Base-by-base conservation (phyloP, 1,140 invertebrate species). In the Periplaneta americana region DNA sequence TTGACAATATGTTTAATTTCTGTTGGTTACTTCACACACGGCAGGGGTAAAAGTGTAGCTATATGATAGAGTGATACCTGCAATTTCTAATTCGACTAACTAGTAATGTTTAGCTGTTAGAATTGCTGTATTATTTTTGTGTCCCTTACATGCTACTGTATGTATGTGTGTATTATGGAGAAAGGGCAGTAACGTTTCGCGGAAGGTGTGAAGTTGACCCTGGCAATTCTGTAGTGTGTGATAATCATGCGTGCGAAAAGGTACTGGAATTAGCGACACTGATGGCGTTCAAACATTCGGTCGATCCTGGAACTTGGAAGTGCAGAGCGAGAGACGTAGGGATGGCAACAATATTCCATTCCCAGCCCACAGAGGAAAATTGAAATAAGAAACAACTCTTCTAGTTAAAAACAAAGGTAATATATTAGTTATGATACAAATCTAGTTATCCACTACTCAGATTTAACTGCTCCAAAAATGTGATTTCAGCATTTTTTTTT, bases 281-380 rank as follows among this genome's bases (percentile, higher is more conserved):
- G 48, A 3, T 66, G 48, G 48, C 22, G 48, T 66, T 66, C 22
- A n/a, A n/a, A 22, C 22, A n/a, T 66, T 66, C 22, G 48, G 22
- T 66, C 48, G 10, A n/a, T 66, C 39, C 48, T 66, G 48, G 48
- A 66, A 28, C 48, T 66, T 66, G 39, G n/a, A 48, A 48, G 22
- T 66, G 48, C 22, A 66, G 48, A 66, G 48, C 0, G 22, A 9
- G 34, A 28, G 8, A 34, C 6, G 28, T 34, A 22, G 35, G 37
- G 75, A 33, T 17, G 75, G 76, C 76, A 78, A n/a, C 76, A 78
- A 78, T 78, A 78, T 78, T 78, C 76, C 76, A 78, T 36, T 78
- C 35, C 34, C 36, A 35, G 22, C 34, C 33, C 76, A 28, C n/a
- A 78, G 76, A 78, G 76, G 36, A 78, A 78, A 78, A 31, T 22